Conservation (phyloP, 2,113 vertebrate genomes). For the Apus apus region DNA sequence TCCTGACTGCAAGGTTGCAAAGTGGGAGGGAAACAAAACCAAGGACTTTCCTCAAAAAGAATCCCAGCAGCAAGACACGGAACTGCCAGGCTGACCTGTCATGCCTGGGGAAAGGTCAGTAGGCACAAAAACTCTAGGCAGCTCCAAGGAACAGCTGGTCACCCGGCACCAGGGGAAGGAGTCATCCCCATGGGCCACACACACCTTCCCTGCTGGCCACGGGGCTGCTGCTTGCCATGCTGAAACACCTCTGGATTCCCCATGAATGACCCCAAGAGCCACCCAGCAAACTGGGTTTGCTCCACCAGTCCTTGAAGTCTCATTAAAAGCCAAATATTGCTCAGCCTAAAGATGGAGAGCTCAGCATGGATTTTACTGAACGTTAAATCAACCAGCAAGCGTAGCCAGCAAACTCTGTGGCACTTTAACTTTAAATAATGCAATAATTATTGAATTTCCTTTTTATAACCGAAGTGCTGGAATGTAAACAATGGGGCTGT, state of each 20-base stretch:
- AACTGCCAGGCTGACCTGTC: not conserved
- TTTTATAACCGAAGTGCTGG: conserved; percentile 98
- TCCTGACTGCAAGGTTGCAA: fast-evolving
- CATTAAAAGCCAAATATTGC: conserved; percentile 83
- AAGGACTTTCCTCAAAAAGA: not conserved
- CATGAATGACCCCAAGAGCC: conserved; percentile 22
- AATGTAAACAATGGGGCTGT: conserved; percentile 99
- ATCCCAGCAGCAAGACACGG: not conserved
- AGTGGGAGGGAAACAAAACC: not conserved
- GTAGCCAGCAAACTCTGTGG: conserved; percentile 90
- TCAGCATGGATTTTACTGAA: conserved; percentile 83
- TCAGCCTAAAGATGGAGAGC: conserved; percentile 80
- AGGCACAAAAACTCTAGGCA: not conserved
- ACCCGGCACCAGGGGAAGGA: not conserved
- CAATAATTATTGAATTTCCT: conserved; percentile 99
- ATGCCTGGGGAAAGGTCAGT: not conserved
- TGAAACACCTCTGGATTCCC: not conserved
- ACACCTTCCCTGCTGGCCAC: not conserved
- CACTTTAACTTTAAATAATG: conserved; percentile 99
- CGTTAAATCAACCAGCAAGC: conserved; percentile 85
- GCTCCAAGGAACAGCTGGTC: not conserved
- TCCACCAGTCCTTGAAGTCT: conserved; percentile 69
- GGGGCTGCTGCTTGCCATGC: fast-evolving
- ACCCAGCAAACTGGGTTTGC: conserved; percentile 11
- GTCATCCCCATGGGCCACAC: not conserved